Evolutionary conservation across 2,797 vertebrate genomes (phyloP), one percentile per base, ranked within the genome.

Genomic region (Limnodromus scolopaceus): DNA sequence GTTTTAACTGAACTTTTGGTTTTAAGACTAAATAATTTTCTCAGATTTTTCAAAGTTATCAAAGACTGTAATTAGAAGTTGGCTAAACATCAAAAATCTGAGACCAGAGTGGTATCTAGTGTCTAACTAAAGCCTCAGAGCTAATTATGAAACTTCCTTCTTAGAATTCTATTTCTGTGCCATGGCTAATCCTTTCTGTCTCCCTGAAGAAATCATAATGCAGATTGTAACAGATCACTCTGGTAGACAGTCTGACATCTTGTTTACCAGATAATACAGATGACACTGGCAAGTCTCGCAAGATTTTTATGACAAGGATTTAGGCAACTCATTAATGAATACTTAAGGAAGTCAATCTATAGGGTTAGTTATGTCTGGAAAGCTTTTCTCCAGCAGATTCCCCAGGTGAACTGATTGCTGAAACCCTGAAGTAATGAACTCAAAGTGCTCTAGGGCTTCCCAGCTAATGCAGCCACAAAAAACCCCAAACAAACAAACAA

Each of bases 121-220:
- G 61, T 91, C 84, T 92, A 16, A 66, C 49, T 89, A 93, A 90
- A 94, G 57, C 87, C 94, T 95, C 91, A 88, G 84, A 94, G 87
- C 87, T 95, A 87, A 91, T 96, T 95, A 88, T 75, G 58, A 90
- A 96, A 70, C 90, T 86, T 94, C 90, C 87, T 90, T 93, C 95
- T 96, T 96, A 96, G 92, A 93, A 94, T 95, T 95, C 95, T 96
- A 3, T 96, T 93, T 77, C 85, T 88, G 88, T 88, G 90, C 66
- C 49, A 4, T 78, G 79, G 85, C 46, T 96, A 96, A 96, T 96
- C 96, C 90, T 79, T 96, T 86, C 93, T 88, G 85, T 76, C 77
- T 92, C 80, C 87, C 65, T 86, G 10, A 75, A 92, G 92, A 82
- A 95, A 95, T 95, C 39, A 69, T 58, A 90, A 65, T 82, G 61